Evolutionary conservation across 2,797 vertebrate genomes (phyloP), one percentile per base, ranked within the genome.

Genomic region (Neopelma chrysocephalum): DNA sequence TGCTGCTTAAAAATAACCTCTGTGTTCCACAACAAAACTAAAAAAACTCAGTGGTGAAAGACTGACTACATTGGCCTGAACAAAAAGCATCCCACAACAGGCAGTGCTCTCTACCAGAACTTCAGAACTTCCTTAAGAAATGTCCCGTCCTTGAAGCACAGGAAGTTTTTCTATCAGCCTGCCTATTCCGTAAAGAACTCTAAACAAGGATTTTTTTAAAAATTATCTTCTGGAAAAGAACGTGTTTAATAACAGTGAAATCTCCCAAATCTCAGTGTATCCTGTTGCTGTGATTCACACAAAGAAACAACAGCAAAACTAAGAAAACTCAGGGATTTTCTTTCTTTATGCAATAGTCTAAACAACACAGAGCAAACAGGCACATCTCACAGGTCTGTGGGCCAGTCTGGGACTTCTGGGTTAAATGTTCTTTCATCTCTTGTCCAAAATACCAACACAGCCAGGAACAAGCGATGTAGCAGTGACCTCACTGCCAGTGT

Each of bases 291-390:
- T 14, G 40, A 69, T 43, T 81, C 58, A 68, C 12, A 51, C 29
- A 26, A 51, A 47, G 25, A 43, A 82, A 68, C 51, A 65, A 72
- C 0, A 11, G 27, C 16, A 81, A 73, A 87, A 62, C 50, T 32
- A 62, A 69, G 34, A 68, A 70, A 77, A 47, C 20, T 48, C 15
- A 3, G 32, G 36, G 11, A 25, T 66, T 87, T 38, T 47, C 56
- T 66, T 82, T 69, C 48, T 71, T 70, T 66, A 38, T 5, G 31
- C 15, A 32, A 31, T 11, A 68, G 62, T 27, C 17, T 65, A 53
- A 78, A 47, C 3, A 43, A 31, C 40, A 58, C 0, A 0, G 45
- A 57, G 38, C 14, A 73, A 70, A 78, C 0, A 0, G 56, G 62
- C 20, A 20, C 38, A 81, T 36, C 34, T 56, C 51, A 12, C 58